Evolutionary conservation across 92 coral and sea anemone genomes (phyloP).

Genomic region (Heliopora coerulea): DNA sequence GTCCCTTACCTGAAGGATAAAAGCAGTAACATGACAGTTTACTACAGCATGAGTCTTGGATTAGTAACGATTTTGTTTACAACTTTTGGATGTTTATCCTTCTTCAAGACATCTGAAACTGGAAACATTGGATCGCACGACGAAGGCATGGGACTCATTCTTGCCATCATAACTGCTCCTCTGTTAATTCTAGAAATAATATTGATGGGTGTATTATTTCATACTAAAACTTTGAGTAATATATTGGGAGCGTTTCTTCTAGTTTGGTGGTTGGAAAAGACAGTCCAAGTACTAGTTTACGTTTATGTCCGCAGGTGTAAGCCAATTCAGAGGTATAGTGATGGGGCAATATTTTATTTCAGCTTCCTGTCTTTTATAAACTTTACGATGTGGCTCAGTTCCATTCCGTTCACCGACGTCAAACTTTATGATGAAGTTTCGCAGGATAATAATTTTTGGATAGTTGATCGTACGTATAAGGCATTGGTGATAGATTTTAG

Average conservation of each 20-base stretch:
- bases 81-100: neutral
- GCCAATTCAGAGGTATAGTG: slow-evolving; percentile 29
- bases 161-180: neutral
- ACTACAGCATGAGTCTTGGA: slow-evolving; percentile 17
- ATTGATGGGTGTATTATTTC: neutral
- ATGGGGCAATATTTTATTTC: slow-evolving; percentile 59
- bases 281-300: slow-evolving; percentile 56
- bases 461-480: slow-evolving; percentile 26
- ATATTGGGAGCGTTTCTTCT: slow-evolving; percentile 6
- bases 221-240: neutral
- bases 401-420: slow-evolving; percentile 30
- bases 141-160: slow-evolving; percentile 28
- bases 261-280: slow-evolving; percentile 36
- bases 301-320: slow-evolving; percentile 42
- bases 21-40: slow-evolving; percentile 1
- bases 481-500: slow-evolving; percentile 61
- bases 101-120: neutral
- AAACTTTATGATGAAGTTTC: slow-evolving; percentile 21
- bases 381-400: slow-evolving; percentile 67
- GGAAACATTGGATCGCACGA: slow-evolving; percentile 41
- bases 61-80: neutral
- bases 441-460: neutral
- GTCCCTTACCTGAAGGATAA: neutral
- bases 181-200: slow-evolving; percentile 13
- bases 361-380: slow-evolving; percentile 66